phyloP scores from a whole-genome alignment of 2,888 invertebrate genomes.

The Artemia sinica region DNA sequence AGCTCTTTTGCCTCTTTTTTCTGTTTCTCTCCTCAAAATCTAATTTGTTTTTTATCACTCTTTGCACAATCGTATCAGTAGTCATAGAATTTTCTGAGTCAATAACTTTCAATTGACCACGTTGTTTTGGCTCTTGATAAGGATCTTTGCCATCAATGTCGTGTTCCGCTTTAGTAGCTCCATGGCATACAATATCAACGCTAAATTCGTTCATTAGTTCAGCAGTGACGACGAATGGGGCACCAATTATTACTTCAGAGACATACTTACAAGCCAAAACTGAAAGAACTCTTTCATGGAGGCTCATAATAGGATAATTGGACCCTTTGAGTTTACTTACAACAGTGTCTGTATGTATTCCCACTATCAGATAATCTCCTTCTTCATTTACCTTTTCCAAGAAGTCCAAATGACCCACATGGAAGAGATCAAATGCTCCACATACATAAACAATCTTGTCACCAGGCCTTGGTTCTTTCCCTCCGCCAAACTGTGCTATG shows the following conservation, averaged over 20 bases:
- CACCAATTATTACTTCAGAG: conserved; percentile 94
- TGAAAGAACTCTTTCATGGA: conserved; percentile 88
- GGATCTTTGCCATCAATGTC: conserved; percentile 57
- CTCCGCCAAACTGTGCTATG: conserved; percentile 85
- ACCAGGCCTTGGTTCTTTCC: conserved; percentile 50
- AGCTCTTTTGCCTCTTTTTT: conserved; percentile 81
- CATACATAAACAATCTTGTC: conserved; percentile 72
- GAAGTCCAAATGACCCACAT: conserved; percentile 92
- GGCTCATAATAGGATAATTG: conserved; percentile 94
- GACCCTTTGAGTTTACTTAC: conserved; percentile 77
- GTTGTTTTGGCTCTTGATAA: conserved; percentile 66
- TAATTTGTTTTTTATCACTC: conserved; percentile 79
- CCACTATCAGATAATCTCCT: no score
- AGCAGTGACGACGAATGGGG: conserved; percentile 78
- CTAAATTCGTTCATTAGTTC: conserved; percentile 89
- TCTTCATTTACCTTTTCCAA: conserved; percentile 57
- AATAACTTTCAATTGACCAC: conserved; percentile 54
- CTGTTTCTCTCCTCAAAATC: conserved; percentile 72
- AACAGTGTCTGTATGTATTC: conserved; percentile 65
- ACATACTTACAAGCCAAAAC: conserved; percentile 96
- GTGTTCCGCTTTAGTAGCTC: conserved; percentile 53
- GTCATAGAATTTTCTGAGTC: conserved; percentile 79
- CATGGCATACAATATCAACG: conserved; percentile 78
- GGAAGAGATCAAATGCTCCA: conserved; percentile 94
- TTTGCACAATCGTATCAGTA: conserved; percentile 81